Evolutionary conservation across 2,888 invertebrate genomes (phyloP).

Genomic region (Kryphioiulus occultus): DNA sequence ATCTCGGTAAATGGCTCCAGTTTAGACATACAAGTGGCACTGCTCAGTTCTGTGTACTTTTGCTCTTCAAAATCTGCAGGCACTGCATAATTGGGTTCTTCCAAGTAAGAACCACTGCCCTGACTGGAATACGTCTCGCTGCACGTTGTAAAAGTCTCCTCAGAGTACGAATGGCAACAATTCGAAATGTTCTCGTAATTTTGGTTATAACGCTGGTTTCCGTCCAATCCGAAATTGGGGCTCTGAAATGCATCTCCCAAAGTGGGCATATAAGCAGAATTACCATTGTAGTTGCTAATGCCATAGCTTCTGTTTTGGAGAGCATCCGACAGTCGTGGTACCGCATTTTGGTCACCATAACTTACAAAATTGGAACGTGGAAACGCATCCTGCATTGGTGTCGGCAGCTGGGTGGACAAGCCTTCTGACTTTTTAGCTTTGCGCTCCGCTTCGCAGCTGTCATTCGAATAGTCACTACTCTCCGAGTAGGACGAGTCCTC

Average conservation of each 20-base stretch:
- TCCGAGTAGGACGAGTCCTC: constrained; percentile 69
- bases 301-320: constrained; percentile 40
- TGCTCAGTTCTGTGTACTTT: constrained; percentile 59
- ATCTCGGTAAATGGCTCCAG: constrained; percentile 73
- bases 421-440: constrained; percentile 41
- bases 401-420: constrained; percentile 22
- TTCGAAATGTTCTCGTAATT: constrained; percentile 42
- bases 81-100: constrained; percentile 56
- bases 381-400: constrained; percentile 28
- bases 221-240: constrained; percentile 18
- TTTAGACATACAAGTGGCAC: constrained; percentile 56
- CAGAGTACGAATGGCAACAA: constrained; percentile 66
- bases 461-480: constrained; percentile 64
- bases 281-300: constrained; percentile 8
- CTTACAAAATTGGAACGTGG: constrained; percentile 1
- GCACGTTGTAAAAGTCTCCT: constrained; percentile 33
- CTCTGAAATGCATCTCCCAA: background rate
- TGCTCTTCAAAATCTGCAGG: constrained; percentile 55
- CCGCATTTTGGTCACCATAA: constrained; percentile 35
- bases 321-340: background rate
- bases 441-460: constrained; percentile 59
- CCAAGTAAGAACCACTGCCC: constrained; percentile 53
- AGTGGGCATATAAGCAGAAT: background rate
- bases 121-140: constrained; percentile 49
- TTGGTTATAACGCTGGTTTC: constrained; percentile 8